Conservation (phyloP, 1,140 invertebrate genomes). For the Latrodectus geometricus region DNA sequence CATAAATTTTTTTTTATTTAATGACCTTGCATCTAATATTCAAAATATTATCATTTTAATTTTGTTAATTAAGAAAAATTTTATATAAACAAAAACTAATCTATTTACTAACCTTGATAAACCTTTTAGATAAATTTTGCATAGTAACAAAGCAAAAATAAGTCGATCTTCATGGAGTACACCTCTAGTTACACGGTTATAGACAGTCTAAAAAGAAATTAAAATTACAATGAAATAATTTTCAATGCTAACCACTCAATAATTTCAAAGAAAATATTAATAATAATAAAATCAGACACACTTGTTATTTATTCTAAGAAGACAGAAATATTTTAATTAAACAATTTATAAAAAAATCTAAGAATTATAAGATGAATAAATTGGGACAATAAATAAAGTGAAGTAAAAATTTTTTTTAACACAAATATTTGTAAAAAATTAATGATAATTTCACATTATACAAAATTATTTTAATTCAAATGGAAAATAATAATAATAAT, state of each 20-base stretch:
- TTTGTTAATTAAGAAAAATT: too few species aligned
- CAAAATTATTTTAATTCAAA: not conserved
- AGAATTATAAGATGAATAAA: too few species aligned
- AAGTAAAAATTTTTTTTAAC: not conserved
- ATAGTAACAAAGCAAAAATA: constrained; percentile 92
- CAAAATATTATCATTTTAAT: too few species aligned
- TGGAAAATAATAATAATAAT: too few species aligned
- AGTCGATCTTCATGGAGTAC: constrained; percentile 97
- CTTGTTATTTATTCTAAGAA: not conserved
- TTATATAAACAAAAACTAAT: too few species aligned
- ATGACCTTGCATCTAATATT: too few species aligned
- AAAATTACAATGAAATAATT: not conserved
- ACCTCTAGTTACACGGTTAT: constrained; percentile 93
- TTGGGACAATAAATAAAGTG: too few species aligned
- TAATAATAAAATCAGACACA: not conserved
- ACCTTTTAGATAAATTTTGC: constrained; percentile 93
- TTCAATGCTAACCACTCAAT: not conserved
- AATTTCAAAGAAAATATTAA: not conserved
- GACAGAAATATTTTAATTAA: constrained; percentile 15
- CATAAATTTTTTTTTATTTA: too few species aligned
- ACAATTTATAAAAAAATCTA: not conserved
- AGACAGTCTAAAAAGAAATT: constrained; percentile 78
- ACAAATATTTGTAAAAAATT: not conserved
- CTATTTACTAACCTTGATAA: constrained; percentile 65
- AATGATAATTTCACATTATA: not conserved